phyloP scores from a whole-genome alignment of 2,113 vertebrate genomes.

The Nerophis ophidion region DNA sequence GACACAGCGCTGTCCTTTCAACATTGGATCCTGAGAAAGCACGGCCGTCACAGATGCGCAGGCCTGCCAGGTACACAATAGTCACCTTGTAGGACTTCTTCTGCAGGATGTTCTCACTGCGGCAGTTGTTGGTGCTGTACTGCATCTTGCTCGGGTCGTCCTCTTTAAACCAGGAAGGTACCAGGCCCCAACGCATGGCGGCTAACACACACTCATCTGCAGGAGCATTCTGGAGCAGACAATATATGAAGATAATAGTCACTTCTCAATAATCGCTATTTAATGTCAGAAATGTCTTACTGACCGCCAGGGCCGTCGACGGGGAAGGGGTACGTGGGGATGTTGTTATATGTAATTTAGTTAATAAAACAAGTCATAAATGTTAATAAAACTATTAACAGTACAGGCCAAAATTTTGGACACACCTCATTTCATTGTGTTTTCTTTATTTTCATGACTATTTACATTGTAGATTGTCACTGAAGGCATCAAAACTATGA shows the following conservation, averaged over 20 bases:
- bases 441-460: too few relatives aligned
- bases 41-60: neutral
- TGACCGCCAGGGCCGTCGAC: too few relatives aligned
- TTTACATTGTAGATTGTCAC: too few relatives aligned
- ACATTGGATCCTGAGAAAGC: slow-evolving; percentile 75
- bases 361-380: too few relatives aligned
- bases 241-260: neutral
- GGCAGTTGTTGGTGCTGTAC: slow-evolving; percentile 89
- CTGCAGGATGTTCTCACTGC: slow-evolving; percentile 85
- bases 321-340: too few relatives aligned
- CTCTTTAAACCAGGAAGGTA: slow-evolving; percentile 89
- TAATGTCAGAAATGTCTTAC: too few relatives aligned
- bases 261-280: neutral
- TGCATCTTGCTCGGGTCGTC: slow-evolving; percentile 80
- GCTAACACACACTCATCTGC: slow-evolving; percentile 81
- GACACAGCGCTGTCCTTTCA: slow-evolving; percentile 89
- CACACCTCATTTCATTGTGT: too few relatives aligned
- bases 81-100: slow-evolving; percentile 90
- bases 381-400: too few relatives aligned
- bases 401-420: too few relatives aligned
- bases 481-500: too few relatives aligned
- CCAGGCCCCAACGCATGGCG: slow-evolving; percentile 92
- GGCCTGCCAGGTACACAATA: neutral
- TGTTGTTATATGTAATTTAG: too few relatives aligned
- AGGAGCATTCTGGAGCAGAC: slow-evolving; percentile 73